Percentiles rank a stretch among this genome's conserved stretches.
Evolutionary conservation across 2,888 invertebrate species (phyloP).

Genomic region (Rotaria magnacalcarata): DNA sequence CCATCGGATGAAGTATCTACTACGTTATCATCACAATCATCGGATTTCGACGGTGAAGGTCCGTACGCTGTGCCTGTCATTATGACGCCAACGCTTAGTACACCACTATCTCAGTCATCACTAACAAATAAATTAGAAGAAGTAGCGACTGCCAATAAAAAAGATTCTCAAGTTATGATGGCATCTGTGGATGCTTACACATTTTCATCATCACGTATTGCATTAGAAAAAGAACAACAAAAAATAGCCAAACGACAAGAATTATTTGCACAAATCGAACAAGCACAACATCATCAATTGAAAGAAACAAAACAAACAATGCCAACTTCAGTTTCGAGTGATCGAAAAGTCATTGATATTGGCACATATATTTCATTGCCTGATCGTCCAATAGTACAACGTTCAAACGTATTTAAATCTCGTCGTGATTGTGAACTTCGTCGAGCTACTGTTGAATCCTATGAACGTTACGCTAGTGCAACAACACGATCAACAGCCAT

Average conservation of each 20-base stretch:
- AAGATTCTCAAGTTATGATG: neutral
- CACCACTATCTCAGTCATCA: neutral
- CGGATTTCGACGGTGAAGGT: neutral
- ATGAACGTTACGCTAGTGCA: conserved; percentile 9
- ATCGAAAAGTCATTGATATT: neutral
- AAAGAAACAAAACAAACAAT: neutral
- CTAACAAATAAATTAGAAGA: neutral
- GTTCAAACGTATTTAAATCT: neutral
- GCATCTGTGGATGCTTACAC: neutral
- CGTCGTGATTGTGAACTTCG: neutral
- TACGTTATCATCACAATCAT: neutral
- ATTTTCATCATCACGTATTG: neutral
- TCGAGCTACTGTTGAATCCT: neutral
- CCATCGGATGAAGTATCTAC: neutral
- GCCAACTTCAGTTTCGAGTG: no score
- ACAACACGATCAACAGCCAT: conserved; percentile 8
- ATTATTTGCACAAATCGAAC: neutral
- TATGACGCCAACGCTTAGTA: neutral
- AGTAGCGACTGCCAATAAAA: neutral
- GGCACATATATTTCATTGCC: neutral
- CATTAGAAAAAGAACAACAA: neutral
- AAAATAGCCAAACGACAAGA: neutral
- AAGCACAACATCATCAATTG: neutral
- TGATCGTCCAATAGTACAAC: neutral
- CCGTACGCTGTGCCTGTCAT: neutral